phyloP scores from a whole-genome alignment of 30 jellyfish, hydroid and myxozoan species.

The Haliclystus octoradiatus region DNA sequence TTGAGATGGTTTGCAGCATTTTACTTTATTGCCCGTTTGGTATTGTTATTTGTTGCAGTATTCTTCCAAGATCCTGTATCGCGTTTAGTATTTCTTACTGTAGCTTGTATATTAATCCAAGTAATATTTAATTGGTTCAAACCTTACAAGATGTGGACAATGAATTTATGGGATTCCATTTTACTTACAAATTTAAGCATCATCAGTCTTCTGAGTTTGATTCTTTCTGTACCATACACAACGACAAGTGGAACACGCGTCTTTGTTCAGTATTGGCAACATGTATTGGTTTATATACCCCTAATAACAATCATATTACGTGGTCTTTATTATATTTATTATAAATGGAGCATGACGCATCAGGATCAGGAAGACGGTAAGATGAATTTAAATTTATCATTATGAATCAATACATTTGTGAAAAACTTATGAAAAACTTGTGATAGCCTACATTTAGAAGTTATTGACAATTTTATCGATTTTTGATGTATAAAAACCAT shows the following conservation, averaged over 20 bases:
- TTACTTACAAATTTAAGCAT: conserved; percentile 57
- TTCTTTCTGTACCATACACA: conserved; percentile 57
- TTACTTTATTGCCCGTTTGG: conserved; percentile 62
- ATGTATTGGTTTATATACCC: conserved; percentile 51
- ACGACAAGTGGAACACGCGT: conserved; percentile 13
- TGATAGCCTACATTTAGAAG: too few species aligned
- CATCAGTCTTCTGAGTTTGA: conserved; percentile 48
- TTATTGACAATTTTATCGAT: too few species aligned
- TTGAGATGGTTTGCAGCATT: conserved; percentile 61
- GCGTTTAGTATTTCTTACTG: conserved; percentile 46
- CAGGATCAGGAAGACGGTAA: not conserved
- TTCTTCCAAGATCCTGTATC: conserved; percentile 51
- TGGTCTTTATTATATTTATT: conserved; percentile 2
- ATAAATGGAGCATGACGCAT: not conserved
- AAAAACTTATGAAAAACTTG: too few species aligned
- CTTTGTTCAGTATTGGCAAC: not conserved
- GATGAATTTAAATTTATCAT: not conserved
- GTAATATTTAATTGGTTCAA: conserved; percentile 55
- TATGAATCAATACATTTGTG: too few species aligned
- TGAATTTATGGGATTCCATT: conserved; percentile 76
- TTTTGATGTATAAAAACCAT: too few species aligned
- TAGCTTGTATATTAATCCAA: conserved; percentile 42
- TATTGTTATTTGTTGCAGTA: conserved; percentile 31
- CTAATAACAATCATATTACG: conserved; percentile 24
- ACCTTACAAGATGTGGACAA: conserved; percentile 65